Evolutionary conservation across 2,888 invertebrate species (phyloP).

Genomic region (Macrosiphum euphorbiae): DNA sequence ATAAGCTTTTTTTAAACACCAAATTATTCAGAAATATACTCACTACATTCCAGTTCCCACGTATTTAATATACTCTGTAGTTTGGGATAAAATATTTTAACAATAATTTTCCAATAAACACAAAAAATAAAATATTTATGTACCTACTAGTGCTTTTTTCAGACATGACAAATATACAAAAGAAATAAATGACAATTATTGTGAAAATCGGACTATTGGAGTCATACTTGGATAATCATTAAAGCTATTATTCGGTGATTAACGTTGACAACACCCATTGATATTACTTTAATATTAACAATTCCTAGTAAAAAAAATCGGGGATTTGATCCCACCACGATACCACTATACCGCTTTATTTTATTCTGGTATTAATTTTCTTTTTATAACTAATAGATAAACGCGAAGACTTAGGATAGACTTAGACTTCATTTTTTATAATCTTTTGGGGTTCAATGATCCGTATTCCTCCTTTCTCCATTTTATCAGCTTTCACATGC

Average conservation of each 20-base stretch:
- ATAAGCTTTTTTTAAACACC: not conserved
- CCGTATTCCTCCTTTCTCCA: constrained; percentile 41
- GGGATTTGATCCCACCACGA: not conserved
- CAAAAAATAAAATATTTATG: not conserved
- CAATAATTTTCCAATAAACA: not conserved
- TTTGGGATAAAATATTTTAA: not conserved
- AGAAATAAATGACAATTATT: not conserved
- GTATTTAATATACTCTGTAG: not conserved
- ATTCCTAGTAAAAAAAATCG: not conserved
- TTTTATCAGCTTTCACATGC: constrained; percentile 45
- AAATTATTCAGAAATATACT: not conserved
- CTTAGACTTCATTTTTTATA: not conserved
- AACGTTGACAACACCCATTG: not conserved
- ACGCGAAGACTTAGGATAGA: not conserved
- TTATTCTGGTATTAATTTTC: not conserved
- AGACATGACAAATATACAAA: not conserved
- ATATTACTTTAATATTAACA: not conserved
- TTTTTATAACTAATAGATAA: not conserved
- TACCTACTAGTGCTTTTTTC: not conserved
- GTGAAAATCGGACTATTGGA: not conserved
- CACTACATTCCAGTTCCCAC: not conserved
- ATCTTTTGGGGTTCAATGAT: constrained; percentile 50
- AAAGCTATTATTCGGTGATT: not conserved
- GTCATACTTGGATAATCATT: not conserved
- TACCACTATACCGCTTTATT: not conserved